Conservation (phyloP, 2,888 invertebrate species). For the Drosophila nr. perissopoda region DNA sequence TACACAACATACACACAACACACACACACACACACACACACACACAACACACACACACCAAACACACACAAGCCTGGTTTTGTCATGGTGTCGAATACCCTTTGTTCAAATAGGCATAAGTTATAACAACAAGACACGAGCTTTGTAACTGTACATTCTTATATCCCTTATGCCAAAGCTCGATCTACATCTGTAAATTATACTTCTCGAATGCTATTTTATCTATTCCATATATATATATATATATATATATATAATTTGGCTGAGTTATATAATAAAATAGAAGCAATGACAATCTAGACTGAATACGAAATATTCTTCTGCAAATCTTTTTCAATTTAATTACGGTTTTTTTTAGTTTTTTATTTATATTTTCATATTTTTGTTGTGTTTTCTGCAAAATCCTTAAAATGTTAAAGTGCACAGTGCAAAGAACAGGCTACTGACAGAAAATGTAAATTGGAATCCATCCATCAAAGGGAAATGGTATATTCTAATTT, state of each 20-base stretch:
- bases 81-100: slow-evolving; percentile 19
- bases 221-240: no score
- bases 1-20: slow-evolving; percentile 24
- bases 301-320: not conserved
- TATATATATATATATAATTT: not conserved
- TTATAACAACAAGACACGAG: not conserved
- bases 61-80: slow-evolving; percentile 20
- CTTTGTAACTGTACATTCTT: not conserved
- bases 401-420: not conserved
- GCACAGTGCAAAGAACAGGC: not conserved
- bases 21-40: slow-evolving; percentile 23
- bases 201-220: not conserved
- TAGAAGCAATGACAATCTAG: not conserved
- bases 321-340: not conserved
- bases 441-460: not conserved
- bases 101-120: not conserved
- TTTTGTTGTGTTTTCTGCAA: not conserved
- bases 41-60: slow-evolving; percentile 15
- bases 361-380: not conserved
- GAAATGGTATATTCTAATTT: not conserved
- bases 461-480: not conserved
- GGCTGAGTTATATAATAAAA: not conserved
- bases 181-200: not conserved
- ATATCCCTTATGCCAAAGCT: not conserved
- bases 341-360: not conserved